Evolutionary conservation across 2,888 invertebrate species (phyloP), one percentile per base, ranked within the genome.

Genomic region (Drosophila flavopinicola): DNA sequence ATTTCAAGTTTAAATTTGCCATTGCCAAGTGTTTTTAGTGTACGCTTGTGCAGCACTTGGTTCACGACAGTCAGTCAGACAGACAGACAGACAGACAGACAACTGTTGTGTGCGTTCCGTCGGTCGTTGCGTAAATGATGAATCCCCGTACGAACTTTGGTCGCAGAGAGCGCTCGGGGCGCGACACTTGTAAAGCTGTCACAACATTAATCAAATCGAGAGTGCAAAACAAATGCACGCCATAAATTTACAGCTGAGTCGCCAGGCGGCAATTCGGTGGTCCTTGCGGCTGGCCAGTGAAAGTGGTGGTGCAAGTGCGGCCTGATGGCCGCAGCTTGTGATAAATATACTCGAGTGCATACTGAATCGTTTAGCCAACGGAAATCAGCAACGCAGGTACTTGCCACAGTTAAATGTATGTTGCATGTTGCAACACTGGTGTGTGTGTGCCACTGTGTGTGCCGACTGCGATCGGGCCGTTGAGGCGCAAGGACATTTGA

Each of bases 201-300:
- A 69, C 77, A 78, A 71, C 82, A 82, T 78, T 82, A 82, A 82
- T 82, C 82, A 82, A 77, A 77, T 76, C 67, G 76, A 56, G 66
- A 70, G 66, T 65, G 73, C 68, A 69, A 73, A 73, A 73, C 70
- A 78, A 78, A 78, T 78, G 75, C 75, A 70, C 54, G 75, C 74
- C 78, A 78, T 78, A 78, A 78, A 78, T 78, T 75, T 60, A 61
- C 69, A 60, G 66, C 57, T 66, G 58, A 52, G 59, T 60, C 54
- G 41, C 66, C 66, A 57, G 67, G 41, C 68, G 65, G 49, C 73
- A 51, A 45, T 44, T 9, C 49, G 39, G 65, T 54, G 71, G 42
- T 44, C 37, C 35, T 37, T 32, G 61, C 29, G 39, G 70, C 29
- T 65, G 66, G 35, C 71, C 57, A 66, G 63, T 52, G 75, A 70